Evolutionary conservation across 2,888 invertebrate species (phyloP), one percentile per base, ranked within the genome.

Genomic region (Pristionchus mayeri): DNA sequence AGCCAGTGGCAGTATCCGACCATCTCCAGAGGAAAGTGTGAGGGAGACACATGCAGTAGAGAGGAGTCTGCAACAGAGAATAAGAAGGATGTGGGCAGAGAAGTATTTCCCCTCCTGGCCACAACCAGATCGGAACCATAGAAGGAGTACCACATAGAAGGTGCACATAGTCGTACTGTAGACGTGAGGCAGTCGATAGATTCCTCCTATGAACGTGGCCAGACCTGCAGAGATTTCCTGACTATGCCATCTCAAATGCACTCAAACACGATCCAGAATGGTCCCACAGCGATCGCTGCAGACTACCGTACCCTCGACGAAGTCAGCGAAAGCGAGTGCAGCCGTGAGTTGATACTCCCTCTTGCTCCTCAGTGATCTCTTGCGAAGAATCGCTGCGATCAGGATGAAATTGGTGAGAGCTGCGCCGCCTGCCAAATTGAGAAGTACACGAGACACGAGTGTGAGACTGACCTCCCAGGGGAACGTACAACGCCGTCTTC

Each of bases 1-100:
- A 63, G 24, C 52, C 81, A 9, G 81, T 82, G 1, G 81, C 81
- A 0, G 81, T 82, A 21, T 82, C 81, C 48, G 81, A 82, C 81
- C 81, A 82, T 63, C 81, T 3, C 81, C 81, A 82, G 34, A 82
- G 40, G 63, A 60, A 82, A 1, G 81, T 63, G 48, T 82, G 81
- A 11, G 81, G 81, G 0, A 82, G 81, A 63, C 63, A 63, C 81
- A 82, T 82, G 24, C 81, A 82, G 63, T 48, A 63, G 18, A 82
- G 60, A 0, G 52, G 34, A 11, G 81, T 27, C 81, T 82, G 60
- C 4, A 63, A 63, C 2, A 13, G 44, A n/a, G 21, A 4, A n/a
- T n/a, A n/a, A n/a, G n/a, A 57, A 57, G 57, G 6, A 57, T 44
- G 7, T 9, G 6, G 6, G 44, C 44, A 44, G 44, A 44, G 13